Evolutionary conservation across 2,113 vertebrate species (phyloP).

Genomic region (Electrona antarctica): DNA sequence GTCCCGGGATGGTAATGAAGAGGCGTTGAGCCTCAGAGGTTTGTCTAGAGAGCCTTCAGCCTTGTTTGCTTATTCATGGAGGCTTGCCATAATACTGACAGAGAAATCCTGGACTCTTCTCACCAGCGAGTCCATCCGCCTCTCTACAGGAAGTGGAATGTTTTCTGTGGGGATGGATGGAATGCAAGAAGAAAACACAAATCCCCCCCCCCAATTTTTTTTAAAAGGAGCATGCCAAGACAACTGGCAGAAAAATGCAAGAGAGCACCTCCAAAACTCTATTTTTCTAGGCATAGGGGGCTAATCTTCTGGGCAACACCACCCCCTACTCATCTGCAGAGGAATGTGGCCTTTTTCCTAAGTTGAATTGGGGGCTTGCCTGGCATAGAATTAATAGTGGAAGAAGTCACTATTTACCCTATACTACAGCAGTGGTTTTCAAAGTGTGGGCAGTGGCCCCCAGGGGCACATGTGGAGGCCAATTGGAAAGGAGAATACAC

Average conservation of each 20-base stretch:
- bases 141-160: constrained; percentile 66
- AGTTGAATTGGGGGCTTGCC: constrained; percentile 53
- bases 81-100: constrained; percentile 19
- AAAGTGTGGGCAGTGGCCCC: no score
- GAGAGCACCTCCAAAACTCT: constrained; percentile 19
- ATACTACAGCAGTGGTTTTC: neutral
- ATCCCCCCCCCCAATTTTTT: constrained; percentile 23
- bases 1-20: constrained; percentile 9
- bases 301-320: constrained; percentile 49
- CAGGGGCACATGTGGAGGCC: no score
- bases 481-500: no score
- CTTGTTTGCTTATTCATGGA: constrained; percentile 26
- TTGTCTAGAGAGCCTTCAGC: constrained; percentile 7
- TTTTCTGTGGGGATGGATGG: constrained; percentile 73
- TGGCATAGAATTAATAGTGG: constrained; percentile 47
- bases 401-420: constrained; percentile 47
- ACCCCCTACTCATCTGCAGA: constrained; percentile 55
- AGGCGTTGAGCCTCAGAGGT: neutral
- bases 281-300: constrained; percentile 38
- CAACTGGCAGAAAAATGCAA: constrained; percentile 41
- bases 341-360: constrained; percentile 55
- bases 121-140: constrained; percentile 12
- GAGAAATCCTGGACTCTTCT: constrained; percentile 23
- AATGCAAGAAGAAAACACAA: constrained; percentile 69
- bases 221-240: constrained; percentile 55